Base-by-base conservation (phyloP, 2,888 invertebrate species). In the Biston stratarius region DNA sequence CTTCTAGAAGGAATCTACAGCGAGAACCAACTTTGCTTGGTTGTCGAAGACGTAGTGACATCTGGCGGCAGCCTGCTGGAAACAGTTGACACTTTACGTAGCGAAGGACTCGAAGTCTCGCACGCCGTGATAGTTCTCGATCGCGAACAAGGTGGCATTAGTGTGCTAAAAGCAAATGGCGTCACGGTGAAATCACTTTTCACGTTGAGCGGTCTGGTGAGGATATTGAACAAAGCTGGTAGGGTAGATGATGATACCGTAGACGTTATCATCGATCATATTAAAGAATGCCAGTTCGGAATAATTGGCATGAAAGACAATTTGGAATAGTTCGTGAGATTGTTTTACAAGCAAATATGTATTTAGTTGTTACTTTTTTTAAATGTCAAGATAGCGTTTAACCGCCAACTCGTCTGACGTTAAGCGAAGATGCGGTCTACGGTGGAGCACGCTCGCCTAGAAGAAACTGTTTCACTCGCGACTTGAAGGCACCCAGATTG, bases 31-130 rank as follows among this genome's bases (percentile, higher is more conserved):
- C 95, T 89, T 1, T 98, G 98, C 81, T 90, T 99, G 0, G 97
- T 99, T 49, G 95, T 99, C 3, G 99, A 99, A 87, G 99, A 99
- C 89, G 98, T 99, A 57, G 96, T 98, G 71, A 97, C 97, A 55
- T 98, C 98, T 83, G 99, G 99, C 33, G 96, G 97, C 62, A 99
- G 99, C 83, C 95, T 99, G 62, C 84, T 98, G 68, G 99, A 99
- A 90, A 99, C 99, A 0, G 97, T 96, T 34, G 91, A 94, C 61
- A 97, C 96, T 82, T 88, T 97, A 56, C 93, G 94, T 64, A 89
- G 88, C 15, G 96, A 95, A 82, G 96, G 96, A 1, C 92, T 96
- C 64, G 60, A 84, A n/a, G 97, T 98, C 0, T 95, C 94, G 0
- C 96, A 98, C 83, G 97, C 97, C 0, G 95, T 99, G 14, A 96